Evolutionary conservation across 2,888 invertebrate species (phyloP), one percentile per base, ranked within the genome.

Genomic region (Pimpla rufipes): DNA sequence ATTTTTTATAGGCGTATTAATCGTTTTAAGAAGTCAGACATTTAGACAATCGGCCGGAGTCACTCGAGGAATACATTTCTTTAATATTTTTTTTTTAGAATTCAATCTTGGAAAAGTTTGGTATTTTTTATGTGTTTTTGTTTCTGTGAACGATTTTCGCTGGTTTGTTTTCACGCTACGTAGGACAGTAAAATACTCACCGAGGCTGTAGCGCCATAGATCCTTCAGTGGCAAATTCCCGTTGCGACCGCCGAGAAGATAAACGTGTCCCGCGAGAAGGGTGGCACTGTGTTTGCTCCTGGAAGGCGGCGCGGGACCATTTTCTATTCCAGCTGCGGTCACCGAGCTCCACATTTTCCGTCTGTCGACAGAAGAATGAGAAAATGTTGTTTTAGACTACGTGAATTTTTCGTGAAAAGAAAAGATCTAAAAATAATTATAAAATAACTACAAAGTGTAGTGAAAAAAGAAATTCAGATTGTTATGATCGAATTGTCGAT

Each of bases 211-310:
- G 89, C 96, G 95, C 98, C 98, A 98, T 91, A 98, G 96, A 94
- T 98, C 98, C 92, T 96, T 95, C 81, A 97, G 95, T 3, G 97
- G 97, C 87, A 97, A 94, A 89, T 96, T 96, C 21, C 97, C 96
- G 91, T 97, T 97, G 66, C 97, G 94, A n/a, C 98, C 98, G 13
- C 97, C 98, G 87, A 97, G 95, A 86, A 98, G 95, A 93, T 97
- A 98, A 84, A 98, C 95, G 93, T 95, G 94, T n/a, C 96, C 96
- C 62, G 96, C 96, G 87, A 96, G 95, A 86, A 96, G 94, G 87
- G 97, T 97, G 83, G 97, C 96, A 70, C 97, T 97, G 94, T 97
- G 97, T 94, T 98, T 97, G 90, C 96, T 96, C 85, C 98, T 95
- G n/a, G 96, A 95, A 62, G 96, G 95, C 70, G 96, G 97, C 88